A percentile compares a stretch with the other conserved stretches of the same genome.
Evolutionary conservation across 2,113 vertebrate genomes (phyloP).

Genomic region (Ariopsis seemanni): DNA sequence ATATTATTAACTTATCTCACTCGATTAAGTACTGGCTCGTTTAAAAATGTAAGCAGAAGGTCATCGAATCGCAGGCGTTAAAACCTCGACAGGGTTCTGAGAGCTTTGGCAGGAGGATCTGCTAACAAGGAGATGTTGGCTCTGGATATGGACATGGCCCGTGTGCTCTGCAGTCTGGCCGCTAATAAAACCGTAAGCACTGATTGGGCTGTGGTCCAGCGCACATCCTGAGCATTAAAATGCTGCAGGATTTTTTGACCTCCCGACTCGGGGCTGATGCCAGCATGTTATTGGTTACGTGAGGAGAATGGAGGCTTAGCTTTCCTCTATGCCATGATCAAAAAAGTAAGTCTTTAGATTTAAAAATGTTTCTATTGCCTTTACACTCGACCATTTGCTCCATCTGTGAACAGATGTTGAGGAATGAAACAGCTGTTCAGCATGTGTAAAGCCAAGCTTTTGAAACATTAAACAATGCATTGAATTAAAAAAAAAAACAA

Average conservation of each 20-base stretch:
- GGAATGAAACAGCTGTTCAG: conserved; percentile 14
- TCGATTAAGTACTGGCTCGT: neutral
- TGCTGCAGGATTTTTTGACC: conserved; percentile 56
- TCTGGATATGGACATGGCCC: conserved; percentile 41
- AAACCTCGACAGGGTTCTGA: conserved; percentile 18
- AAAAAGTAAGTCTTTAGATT: neutral
- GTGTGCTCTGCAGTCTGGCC: conserved; percentile 53
- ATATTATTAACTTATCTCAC: neutral
- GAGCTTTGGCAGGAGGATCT: conserved; percentile 53
- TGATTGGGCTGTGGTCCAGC: conserved; percentile 58
- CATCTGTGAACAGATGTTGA: neutral
- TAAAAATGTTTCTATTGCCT: neutral
- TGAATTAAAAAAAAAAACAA: neutral
- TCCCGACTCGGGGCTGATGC: conserved; percentile 39
- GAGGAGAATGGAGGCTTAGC: conserved; percentile 49
- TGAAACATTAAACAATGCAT: neutral
- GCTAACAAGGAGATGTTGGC: conserved; percentile 60
- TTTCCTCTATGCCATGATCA: neutral
- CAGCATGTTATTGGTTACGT: conserved; percentile 54
- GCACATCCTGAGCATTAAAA: conserved; percentile 61
- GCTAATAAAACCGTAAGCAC: conserved; percentile 67
- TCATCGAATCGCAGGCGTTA: neutral
- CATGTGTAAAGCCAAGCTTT: no score
- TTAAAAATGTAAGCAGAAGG: conserved; percentile 20
- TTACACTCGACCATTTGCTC: neutral